Evolutionary conservation across 2,113 vertebrate species (phyloP).

Genomic region (Taxidea taxus): DNA sequence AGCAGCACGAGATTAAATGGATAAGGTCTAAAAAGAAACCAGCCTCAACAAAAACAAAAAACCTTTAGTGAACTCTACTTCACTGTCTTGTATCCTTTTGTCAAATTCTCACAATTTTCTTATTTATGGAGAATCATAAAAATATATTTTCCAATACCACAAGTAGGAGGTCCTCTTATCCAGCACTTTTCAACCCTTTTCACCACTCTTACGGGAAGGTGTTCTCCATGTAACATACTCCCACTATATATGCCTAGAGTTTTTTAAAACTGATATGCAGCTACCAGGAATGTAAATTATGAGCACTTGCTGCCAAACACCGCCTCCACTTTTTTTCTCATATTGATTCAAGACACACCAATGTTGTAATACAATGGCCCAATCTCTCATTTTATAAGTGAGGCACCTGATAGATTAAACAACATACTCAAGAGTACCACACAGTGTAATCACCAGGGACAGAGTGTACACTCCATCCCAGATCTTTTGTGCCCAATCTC

Average conservation of each 20-base stretch:
- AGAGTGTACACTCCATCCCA: background rate
- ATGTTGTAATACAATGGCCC: background rate
- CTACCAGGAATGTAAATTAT: background rate
- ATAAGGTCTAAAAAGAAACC: background rate
- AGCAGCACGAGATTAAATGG: background rate
- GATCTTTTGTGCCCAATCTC: background rate
- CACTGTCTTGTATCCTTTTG: background rate
- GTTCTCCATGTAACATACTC: background rate
- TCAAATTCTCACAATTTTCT: background rate
- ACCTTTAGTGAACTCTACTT: background rate
- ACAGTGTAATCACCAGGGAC: background rate
- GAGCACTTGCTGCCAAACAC: background rate
- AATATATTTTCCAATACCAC: background rate
- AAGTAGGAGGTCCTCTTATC: background rate
- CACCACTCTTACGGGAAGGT: background rate
- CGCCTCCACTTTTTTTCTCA: background rate
- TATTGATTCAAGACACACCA: background rate
- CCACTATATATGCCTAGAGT: background rate
- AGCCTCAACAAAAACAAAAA: background rate
- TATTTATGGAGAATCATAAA: background rate
- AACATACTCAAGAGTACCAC: background rate
- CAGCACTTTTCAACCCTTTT: background rate
- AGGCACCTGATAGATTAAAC: background rate
- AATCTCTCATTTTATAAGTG: conserved; percentile 1
- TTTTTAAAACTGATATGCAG: background rate